Conservation (phyloP, 1,140 invertebrate genomes). For the Cherax destructor region DNA sequence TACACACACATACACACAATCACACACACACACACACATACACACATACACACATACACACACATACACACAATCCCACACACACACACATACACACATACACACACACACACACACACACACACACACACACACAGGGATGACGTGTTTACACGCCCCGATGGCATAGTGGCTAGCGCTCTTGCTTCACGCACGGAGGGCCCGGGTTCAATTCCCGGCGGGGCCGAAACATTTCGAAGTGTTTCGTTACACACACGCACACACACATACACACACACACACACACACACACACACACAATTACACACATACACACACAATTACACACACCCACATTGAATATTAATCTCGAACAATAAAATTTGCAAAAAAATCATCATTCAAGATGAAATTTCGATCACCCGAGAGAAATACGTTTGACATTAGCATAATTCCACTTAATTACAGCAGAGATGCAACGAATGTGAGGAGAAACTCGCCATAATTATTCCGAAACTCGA, state of each 20-base stretch:
- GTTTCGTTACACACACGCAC: too few relatives aligned
- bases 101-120: background rate
- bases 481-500: background rate
- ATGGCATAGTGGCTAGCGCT: too few relatives aligned
- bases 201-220: too few relatives aligned
- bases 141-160: too few relatives aligned
- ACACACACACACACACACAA: background rate
- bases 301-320: background rate
- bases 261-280: background rate
- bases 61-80: too few relatives aligned
- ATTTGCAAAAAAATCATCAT: background rate
- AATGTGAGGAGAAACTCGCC: background rate
- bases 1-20: too few relatives aligned
- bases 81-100: background rate
- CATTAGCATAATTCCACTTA: background rate
- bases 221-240: too few relatives aligned
- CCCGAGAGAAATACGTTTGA: background rate
- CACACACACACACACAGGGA: background rate
- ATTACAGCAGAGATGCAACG: background rate
- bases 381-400: too few relatives aligned
- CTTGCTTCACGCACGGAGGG: too few relatives aligned
- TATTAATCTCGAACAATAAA: too few relatives aligned
- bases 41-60: background rate
- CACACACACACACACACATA: background rate
- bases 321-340: background rate